Evolutionary conservation across 1,140 invertebrate species (phyloP).

Genomic region (Tenebrio molitor): DNA sequence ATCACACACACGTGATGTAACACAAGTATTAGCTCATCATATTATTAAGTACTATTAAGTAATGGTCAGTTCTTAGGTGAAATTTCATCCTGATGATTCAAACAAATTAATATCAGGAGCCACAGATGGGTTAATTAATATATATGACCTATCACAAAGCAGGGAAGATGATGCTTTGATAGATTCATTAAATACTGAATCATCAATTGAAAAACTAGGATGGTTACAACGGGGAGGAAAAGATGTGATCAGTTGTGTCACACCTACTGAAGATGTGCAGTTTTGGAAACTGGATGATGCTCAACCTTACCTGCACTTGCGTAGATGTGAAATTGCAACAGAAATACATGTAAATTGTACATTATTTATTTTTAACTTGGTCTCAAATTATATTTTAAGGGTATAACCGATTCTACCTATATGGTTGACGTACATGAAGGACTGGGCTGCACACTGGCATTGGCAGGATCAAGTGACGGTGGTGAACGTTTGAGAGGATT

Average conservation of each 20-base stretch:
- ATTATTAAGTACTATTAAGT: no score
- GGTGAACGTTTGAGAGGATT: conserved; percentile 71
- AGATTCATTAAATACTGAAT: conserved; percentile 87
- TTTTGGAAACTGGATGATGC: conserved; percentile 71
- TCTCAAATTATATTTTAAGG: no score
- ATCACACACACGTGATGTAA: conserved; percentile 88
- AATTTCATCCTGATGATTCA: conserved; percentile 81
- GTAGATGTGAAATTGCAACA: conserved; percentile 58
- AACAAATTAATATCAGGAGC: conserved; percentile 82
- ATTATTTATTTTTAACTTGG: no score
- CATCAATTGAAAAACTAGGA: conserved; percentile 78
- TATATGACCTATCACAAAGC: conserved; percentile 83
- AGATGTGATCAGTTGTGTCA: conserved; percentile 74
- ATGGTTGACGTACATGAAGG: conserved; percentile 71
- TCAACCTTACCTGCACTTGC: conserved; percentile 64
- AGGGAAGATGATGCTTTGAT: conserved; percentile 86
- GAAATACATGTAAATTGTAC: conserved; percentile 55
- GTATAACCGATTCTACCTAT: conserved; percentile 77
- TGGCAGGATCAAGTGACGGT: conserved; percentile 75
- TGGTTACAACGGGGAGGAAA: conserved; percentile 69
- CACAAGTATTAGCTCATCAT: conserved; percentile 77
- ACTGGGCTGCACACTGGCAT: conserved; percentile 68
- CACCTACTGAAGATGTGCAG: conserved; percentile 80
- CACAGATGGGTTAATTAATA: conserved; percentile 88
- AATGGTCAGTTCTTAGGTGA: conserved; percentile 55